These are phyloP conservation scores for Campoplex nolae DNA, from an alignment of 2,888 invertebrate genomes.

Conservation along the genomic window DNA sequence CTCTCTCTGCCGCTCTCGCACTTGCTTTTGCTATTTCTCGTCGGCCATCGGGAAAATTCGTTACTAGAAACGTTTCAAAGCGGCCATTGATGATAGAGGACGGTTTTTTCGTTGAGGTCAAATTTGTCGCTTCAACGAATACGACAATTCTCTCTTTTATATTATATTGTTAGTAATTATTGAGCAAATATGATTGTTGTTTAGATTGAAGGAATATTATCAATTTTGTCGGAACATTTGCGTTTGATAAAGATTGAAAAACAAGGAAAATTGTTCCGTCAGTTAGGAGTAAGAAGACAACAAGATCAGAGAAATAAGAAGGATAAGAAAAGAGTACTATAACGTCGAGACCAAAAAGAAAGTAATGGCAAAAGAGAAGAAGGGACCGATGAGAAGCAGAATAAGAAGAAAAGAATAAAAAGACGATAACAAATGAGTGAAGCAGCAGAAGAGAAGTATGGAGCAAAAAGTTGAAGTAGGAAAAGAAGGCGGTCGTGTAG, in stretches of 20 bases:
- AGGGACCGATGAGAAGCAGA: neutral
- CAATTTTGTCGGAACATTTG: neutral
- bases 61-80: slow-evolving; percentile 46
- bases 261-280: neutral
- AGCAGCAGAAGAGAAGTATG: neutral
- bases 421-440: neutral
- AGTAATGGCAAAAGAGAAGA: neutral
- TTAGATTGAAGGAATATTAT: neutral
- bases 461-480: slow-evolving; percentile 3
- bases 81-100: slow-evolving; percentile 33
- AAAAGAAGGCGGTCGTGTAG: neutral
- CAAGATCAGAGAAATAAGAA: neutral
- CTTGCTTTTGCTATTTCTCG: slow-evolving; percentile 10
- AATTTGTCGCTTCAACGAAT: neutral
- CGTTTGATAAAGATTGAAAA: neutral
- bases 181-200: neutral
- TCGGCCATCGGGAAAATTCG: slow-evolving; percentile 35
- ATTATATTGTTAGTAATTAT: neutral
- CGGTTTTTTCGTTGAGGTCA: neutral
- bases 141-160: neutral
- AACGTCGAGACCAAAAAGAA: too few species aligned
- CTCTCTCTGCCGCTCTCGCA: slow-evolving; percentile 3
- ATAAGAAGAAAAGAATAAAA: neutral
- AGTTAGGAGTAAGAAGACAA: neutral
- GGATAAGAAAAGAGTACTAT: neutral